Evolutionary conservation across 2,797 vertebrate species (phyloP).

Genomic region (Cynodonichthys magdalenae): DNA sequence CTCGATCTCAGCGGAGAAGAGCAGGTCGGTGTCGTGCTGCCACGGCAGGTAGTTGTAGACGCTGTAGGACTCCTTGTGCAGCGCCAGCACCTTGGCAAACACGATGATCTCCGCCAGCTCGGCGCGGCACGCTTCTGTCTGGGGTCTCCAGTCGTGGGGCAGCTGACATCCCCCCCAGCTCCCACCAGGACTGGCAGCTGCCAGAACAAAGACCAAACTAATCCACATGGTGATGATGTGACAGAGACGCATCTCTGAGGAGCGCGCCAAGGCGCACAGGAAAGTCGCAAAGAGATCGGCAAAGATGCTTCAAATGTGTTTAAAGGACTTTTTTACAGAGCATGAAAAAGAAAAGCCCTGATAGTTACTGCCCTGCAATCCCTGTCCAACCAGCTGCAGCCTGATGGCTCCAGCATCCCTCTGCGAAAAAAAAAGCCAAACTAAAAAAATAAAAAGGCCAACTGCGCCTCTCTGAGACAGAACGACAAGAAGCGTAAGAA

Average conservation of each 20-base stretch:
- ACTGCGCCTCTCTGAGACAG: conserved; percentile 14
- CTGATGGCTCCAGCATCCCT: conserved; percentile 49
- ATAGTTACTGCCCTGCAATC: neutral
- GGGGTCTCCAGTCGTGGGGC: conserved; percentile 87
- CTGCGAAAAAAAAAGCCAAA: conserved; percentile 5
- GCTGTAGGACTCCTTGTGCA: conserved; percentile 84
- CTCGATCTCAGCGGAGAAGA: conserved; percentile 87
- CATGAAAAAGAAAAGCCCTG: neutral
- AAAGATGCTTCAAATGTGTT: neutral
- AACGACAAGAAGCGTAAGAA: neutral
- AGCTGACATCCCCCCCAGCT: conserved; percentile 80
- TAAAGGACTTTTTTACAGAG: neutral
- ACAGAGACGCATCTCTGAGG: conserved; percentile 9
- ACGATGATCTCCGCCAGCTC: conserved; percentile 88
- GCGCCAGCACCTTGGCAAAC: conserved; percentile 83
- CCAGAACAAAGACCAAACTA: conserved; percentile 58
- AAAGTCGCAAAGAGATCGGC: too few relatives aligned
- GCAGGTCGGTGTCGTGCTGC: conserved; percentile 82
- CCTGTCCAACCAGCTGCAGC: conserved; percentile 39
- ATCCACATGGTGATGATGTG: conserved; percentile 77
- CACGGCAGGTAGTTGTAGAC: conserved; percentile 86
- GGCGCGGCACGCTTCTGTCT: conserved; percentile 86
- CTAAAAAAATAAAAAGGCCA: neutral
- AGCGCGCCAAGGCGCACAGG: conserved; percentile 21
- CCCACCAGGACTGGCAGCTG: conserved; percentile 52